phyloP scores from a whole-genome alignment of 1,140 invertebrate species.

The Drosophila lacteicornis region DNA sequence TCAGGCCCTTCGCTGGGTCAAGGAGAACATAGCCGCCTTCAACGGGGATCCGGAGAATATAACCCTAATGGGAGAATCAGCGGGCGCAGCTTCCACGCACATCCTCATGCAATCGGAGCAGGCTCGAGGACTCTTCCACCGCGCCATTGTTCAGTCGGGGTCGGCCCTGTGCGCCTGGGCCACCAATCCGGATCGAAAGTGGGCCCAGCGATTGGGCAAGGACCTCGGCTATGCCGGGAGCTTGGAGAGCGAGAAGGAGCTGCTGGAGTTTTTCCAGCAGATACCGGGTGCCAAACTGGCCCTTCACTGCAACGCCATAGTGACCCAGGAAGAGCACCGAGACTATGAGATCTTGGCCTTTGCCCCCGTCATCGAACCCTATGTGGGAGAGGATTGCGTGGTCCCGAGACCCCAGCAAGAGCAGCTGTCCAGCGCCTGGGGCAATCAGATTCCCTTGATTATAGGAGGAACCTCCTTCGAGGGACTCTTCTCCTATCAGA shows the following conservation, averaged over 20 bases:
- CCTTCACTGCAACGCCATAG: slow-evolving; percentile 48
- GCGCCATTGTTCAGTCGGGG: slow-evolving; percentile 87
- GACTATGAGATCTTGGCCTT: slow-evolving; percentile 69
- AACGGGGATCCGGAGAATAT: slow-evolving; percentile 81
- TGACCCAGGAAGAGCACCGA: slow-evolving; percentile 58
- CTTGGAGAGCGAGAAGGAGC: slow-evolving; percentile 52
- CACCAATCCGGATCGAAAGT: slow-evolving; percentile 40
- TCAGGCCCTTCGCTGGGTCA: slow-evolving; percentile 83
- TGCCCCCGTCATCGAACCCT: slow-evolving; percentile 83
- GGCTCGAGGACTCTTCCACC: slow-evolving; percentile 86
- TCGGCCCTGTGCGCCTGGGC: slow-evolving; percentile 85
- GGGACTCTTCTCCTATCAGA: slow-evolving; percentile 74
- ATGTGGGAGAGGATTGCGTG: slow-evolving; percentile 72
- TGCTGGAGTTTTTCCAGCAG: slow-evolving; percentile 80
- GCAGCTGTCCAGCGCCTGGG: slow-evolving; percentile 76
- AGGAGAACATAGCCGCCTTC: slow-evolving; percentile 76
- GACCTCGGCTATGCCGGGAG: slow-evolving; percentile 70
- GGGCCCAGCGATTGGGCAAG: slow-evolving; percentile 53
- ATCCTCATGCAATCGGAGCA: slow-evolving; percentile 72
- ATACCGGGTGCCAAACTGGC: slow-evolving; percentile 45
- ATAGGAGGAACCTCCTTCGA: slow-evolving; percentile 84
- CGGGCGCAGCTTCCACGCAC: slow-evolving; percentile 71
- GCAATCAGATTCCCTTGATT: slow-evolving; percentile 84
- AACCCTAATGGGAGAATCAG: slow-evolving; percentile 82
- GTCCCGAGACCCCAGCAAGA: slow-evolving; percentile 71